phyloP scores from a whole-genome alignment of 1,140 invertebrate genomes.

The Zaprionus camerounensis region DNA sequence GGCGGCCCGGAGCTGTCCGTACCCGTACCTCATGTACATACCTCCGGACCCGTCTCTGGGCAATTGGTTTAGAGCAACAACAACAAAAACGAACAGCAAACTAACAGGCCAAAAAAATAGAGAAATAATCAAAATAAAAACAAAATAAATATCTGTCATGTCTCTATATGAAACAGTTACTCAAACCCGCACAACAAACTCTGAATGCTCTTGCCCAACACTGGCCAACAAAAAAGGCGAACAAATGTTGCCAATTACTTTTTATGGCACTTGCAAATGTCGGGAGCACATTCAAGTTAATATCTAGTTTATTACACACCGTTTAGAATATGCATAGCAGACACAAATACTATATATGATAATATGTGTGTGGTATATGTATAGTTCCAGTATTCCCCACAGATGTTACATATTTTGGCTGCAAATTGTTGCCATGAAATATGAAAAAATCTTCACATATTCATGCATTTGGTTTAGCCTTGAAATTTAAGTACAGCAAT shows the following conservation, averaged over 20 bases:
- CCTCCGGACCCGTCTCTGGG: slow-evolving; percentile 16
- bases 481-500: not conserved
- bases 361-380: not conserved
- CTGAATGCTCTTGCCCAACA: slow-evolving; percentile 26
- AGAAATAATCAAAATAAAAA: slow-evolving; percentile 1
- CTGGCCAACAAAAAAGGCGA: not conserved
- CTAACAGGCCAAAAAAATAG: slow-evolving; percentile 10
- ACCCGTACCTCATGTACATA: not conserved
- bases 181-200: slow-evolving; percentile 3
- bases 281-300: not conserved
- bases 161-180: slow-evolving; percentile 6
- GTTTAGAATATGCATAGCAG: not conserved
- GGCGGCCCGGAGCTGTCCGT: not conserved
- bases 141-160: slow-evolving; percentile 11
- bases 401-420: not conserved
- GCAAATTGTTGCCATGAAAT: not conserved
- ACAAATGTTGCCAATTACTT: slow-evolving; percentile 6
- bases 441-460: not conserved
- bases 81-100: slow-evolving; percentile 12
- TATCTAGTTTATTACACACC: not conserved
- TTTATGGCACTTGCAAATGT: slow-evolving; percentile 4
- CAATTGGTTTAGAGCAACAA: slow-evolving; percentile 43
- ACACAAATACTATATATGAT: not conserved
- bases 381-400: not conserved
- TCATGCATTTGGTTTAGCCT: not conserved